Evolutionary conservation across 2,888 invertebrate species (phyloP), one percentile per base, ranked within the genome.

Genomic region (Petrophora chlorosata): DNA sequence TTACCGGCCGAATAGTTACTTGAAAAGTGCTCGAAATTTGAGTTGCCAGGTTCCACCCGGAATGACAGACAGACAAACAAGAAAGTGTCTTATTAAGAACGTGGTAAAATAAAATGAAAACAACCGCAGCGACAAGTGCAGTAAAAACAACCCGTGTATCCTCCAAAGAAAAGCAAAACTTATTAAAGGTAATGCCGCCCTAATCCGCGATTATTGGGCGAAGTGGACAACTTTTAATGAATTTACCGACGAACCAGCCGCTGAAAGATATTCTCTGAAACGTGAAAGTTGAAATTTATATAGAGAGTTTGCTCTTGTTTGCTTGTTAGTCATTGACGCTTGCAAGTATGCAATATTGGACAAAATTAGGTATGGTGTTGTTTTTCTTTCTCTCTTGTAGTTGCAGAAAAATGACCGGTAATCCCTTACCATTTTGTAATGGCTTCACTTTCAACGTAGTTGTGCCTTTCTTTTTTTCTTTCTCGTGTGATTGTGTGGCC

Each of bases 181-280:
- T 63, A 60, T 59, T 63, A 57, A 53, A 59, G 57, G 58, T 59
- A 61, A 58, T 52, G 54, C 54, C 44, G 22, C 38, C 48, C 29
- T 65, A 59, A 65, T 64, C 67, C 63, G 16, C 53, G 59, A 63
- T 64, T 65, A 67, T 67, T 67, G 57, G 53, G 52, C 44, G 32
- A 52, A 59, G 56, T 56, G 59, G 52, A 48, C 49, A 67, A 69
- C 62, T 69, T 69, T 60, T 65, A 61, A 69, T 64, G 59, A 67
- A 61, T 60, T 64, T 55, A 56, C 44, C 32, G 32, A 53, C 23
- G 34, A 46, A 52, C 56, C 23, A 49, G 51, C 47, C 39, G 53
- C 33, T 39, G 30, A 50, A 25, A 51, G 33, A 49, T 57, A 52
- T 47, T 35, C 25, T 23, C 28, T 36, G 32, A 45, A 19, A 19